phyloP scores from a whole-genome alignment of 2,797 vertebrate species.

The Perodicticus potto region DNA sequence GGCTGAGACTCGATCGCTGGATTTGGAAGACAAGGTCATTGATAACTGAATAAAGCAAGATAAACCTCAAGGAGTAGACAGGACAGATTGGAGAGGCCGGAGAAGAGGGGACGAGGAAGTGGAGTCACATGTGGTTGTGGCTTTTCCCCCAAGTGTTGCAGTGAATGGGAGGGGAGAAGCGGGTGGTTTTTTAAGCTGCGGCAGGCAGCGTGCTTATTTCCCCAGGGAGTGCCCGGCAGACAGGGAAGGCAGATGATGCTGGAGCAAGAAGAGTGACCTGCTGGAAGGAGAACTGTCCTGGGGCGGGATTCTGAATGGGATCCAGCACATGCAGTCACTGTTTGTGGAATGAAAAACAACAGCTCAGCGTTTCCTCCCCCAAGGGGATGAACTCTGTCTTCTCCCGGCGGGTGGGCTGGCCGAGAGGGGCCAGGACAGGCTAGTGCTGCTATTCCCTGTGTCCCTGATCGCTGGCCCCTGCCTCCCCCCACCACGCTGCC shows the following conservation, averaged over 20 bases:
- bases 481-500: fast-evolving
- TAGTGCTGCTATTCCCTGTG: fast-evolving
- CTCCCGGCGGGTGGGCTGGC: neutral
- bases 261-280: neutral
- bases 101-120: fast-evolving
- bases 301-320: neutral
- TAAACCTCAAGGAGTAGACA: fast-evolving
- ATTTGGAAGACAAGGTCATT: neutral
- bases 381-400: neutral
- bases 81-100: fast-evolving
- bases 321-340: neutral
- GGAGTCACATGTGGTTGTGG: fast-evolving
- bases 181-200: neutral
- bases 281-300: neutral
- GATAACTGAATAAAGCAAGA: neutral
- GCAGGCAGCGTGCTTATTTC: neutral
- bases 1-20: neutral
- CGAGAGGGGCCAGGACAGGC: neutral
- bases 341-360: constrained; percentile 16
- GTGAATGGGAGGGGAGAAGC: neutral
- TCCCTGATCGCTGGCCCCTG: neutral
- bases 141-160: neutral
- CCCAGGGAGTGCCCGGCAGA: neutral
- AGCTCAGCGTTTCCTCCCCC: neutral
- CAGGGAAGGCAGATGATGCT: neutral